phyloP scores from a whole-genome alignment of 2,888 invertebrate species.

The Amphipyra tragopoginis region DNA sequence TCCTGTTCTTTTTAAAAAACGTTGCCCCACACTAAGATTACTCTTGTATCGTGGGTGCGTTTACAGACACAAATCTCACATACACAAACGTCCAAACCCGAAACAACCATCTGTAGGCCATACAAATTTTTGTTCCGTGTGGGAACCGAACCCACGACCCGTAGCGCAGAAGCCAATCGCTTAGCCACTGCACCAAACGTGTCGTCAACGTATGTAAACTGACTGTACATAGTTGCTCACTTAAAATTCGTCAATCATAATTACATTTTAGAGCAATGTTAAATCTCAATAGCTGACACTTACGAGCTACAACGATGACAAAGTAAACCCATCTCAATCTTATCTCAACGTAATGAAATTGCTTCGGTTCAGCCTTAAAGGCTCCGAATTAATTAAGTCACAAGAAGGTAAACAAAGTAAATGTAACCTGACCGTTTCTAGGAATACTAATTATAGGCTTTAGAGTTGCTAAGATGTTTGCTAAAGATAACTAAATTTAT shows the following conservation, averaged over 20 bases:
- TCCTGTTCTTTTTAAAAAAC: too few species aligned
- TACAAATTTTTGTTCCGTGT: too few species aligned
- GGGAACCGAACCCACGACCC: too few species aligned
- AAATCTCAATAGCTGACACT: conserved; percentile 42
- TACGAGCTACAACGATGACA: conserved; percentile 30
- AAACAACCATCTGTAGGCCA: too few species aligned
- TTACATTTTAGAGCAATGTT: conserved; percentile 28
- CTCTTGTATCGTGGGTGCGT: too few species aligned
- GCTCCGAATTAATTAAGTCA: conserved; percentile 44
- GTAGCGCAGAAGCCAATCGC: too few species aligned
- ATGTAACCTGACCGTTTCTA: conserved; percentile 36
- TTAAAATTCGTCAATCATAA: background rate
- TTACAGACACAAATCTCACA: too few species aligned
- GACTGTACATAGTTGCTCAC: too few species aligned
- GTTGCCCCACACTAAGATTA: too few species aligned
- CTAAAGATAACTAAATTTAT: conserved; percentile 54
- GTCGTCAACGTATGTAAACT: too few species aligned
- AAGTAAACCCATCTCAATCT: conserved; percentile 40
- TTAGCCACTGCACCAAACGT: too few species aligned
- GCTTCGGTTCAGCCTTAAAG: conserved; percentile 33
- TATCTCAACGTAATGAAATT: conserved; percentile 36
- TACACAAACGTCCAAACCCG: too few species aligned
- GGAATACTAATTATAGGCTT: conserved; percentile 46
- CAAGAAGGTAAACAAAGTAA: conserved; percentile 42
- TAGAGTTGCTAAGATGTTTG: conserved; percentile 41